Conservation (phyloP, 2,888 invertebrate genomes). For the Macrosoma leucophasiata region DNA sequence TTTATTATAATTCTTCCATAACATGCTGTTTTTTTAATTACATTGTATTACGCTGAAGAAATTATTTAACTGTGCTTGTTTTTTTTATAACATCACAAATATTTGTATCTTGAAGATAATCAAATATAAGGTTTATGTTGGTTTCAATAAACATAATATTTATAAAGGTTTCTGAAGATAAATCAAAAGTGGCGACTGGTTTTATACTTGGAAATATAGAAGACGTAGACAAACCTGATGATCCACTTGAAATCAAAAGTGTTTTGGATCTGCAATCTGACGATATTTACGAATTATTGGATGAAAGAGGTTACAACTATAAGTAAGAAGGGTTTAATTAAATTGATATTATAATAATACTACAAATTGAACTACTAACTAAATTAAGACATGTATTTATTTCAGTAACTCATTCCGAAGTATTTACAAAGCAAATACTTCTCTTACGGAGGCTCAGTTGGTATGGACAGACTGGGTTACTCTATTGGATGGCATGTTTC, state of each 20-base stretch:
- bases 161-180: conserved; percentile 8
- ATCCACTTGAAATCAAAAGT: not conserved
- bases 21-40: too few species aligned
- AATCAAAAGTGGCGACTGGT: conserved; percentile 9
- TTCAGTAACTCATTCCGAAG: conserved; percentile 3
- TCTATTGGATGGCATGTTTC: conserved; percentile 6
- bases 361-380: too few species aligned
- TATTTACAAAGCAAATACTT: conserved; percentile 6
- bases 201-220: conserved; percentile 7
- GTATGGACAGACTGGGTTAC: conserved; percentile 6
- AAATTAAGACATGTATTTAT: too few species aligned
- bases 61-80: too few species aligned
- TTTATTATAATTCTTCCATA: too few species aligned
- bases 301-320: conserved; percentile 31
- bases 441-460: conserved; percentile 5
- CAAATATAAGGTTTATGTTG: too few species aligned
- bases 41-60: too few species aligned
- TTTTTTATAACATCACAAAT: too few species aligned
- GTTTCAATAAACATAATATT: too few species aligned
- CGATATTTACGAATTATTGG: conserved; percentile 34
- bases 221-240: conserved; percentile 1
- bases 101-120: too few species aligned
- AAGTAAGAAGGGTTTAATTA: conserved; percentile 30
- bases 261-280: conserved; percentile 25
- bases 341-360: too few species aligned